These are phyloP conservation scores for Machimus rusticus DNA, from an alignment of 2,888 invertebrate genomes.

Conservation along the genomic window DNA sequence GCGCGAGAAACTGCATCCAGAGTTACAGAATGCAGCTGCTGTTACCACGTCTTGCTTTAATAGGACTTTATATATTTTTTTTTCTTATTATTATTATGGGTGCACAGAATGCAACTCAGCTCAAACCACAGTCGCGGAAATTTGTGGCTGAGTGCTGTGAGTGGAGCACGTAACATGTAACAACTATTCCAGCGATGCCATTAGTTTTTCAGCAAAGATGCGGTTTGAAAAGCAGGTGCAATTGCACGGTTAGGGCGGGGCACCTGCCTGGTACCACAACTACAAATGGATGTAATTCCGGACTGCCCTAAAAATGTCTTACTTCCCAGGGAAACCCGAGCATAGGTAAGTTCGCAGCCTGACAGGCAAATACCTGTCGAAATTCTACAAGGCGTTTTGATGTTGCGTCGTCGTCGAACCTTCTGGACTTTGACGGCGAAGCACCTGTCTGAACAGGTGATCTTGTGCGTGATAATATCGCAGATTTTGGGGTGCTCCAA, in stretches of 20 bases:
- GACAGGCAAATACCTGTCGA: not conserved
- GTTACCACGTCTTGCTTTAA: not conserved
- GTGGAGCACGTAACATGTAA: not conserved
- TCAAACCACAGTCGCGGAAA: not conserved
- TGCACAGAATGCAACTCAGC: not conserved
- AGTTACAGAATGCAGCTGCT: not conserved
- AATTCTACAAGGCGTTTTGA: not conserved
- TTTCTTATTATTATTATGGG: not conserved
- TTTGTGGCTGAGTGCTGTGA: not conserved
- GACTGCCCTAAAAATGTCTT: not conserved
- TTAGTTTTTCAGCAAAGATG: not conserved
- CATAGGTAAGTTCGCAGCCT: not conserved
- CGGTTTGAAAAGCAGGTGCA: not conserved
- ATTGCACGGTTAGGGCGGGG: not conserved
- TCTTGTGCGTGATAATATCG: conserved; percentile 13
- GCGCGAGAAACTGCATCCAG: not conserved
- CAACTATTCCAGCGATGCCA: not conserved
- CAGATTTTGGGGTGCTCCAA: conserved; percentile 23
- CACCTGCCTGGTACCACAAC: not conserved
- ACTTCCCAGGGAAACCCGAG: not conserved
- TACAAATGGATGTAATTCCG: not conserved
- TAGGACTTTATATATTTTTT: not conserved
- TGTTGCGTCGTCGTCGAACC: not conserved
- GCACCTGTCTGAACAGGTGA: too few species aligned
- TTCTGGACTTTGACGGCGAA: not conserved